These are phyloP conservation scores for Drosophila teissieri DNA, from an alignment of 1,140 invertebrate genomes.

Conservation along the genomic window DNA sequence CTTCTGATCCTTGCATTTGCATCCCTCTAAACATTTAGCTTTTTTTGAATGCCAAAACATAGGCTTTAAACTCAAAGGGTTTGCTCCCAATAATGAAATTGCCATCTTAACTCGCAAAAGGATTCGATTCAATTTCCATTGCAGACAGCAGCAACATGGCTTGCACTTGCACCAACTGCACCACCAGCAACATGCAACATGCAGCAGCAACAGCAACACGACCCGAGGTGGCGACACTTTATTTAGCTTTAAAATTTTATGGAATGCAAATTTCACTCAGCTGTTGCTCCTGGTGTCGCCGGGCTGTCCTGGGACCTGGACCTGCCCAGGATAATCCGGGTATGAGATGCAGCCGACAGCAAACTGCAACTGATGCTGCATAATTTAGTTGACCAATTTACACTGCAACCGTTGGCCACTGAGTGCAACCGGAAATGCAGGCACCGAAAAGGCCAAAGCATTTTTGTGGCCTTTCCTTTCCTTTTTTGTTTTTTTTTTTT, in stretches of 20 bases:
- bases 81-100: background rate
- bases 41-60: background rate
- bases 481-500: background rate
- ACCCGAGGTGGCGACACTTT: constrained; percentile 54
- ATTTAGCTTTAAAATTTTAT: constrained; percentile 75
- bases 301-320: background rate
- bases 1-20: background rate
- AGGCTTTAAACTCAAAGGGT: too few relatives aligned
- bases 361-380: constrained; percentile 79
- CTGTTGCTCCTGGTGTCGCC: constrained; percentile 55
- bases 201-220: constrained; percentile 3
- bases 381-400: constrained; percentile 84
- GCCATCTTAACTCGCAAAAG: background rate
- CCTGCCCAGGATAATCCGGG: background rate
- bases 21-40: background rate
- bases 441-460: constrained; percentile 47
- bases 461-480: constrained; percentile 15
- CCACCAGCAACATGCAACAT: background rate
- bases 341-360: constrained; percentile 3
- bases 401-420: constrained; percentile 68
- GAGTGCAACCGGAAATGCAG: constrained; percentile 83
- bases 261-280: constrained; percentile 71
- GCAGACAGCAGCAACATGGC: constrained; percentile 7
- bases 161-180: background rate
- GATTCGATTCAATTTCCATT: background rate